Evolutionary conservation across 2,113 vertebrate species (phyloP).

Genomic region (Suricata suricatta): DNA sequence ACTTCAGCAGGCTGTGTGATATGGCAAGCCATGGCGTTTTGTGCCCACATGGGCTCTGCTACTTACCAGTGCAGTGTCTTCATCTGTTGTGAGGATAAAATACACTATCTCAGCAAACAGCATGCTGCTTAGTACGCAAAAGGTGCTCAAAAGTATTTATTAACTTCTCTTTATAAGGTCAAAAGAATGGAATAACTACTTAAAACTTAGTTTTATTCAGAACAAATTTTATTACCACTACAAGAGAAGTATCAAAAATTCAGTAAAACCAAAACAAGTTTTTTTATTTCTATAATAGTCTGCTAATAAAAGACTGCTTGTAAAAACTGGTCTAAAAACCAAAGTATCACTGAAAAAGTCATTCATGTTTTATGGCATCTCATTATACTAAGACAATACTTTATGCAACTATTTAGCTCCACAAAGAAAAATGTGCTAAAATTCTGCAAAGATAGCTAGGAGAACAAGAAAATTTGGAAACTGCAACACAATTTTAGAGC

Average conservation of each 20-base stretch:
- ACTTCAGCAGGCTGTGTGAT: not conserved
- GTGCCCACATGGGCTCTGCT: not conserved
- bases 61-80: not conserved
- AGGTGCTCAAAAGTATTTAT: slow-evolving; percentile 32
- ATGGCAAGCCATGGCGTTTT: not conserved
- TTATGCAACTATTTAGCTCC: not conserved
- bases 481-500: not conserved
- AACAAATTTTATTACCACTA: slow-evolving; percentile 34
- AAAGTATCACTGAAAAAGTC: not conserved
- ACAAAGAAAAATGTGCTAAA: not conserved
- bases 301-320: not conserved
- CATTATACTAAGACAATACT: not conserved
- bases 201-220: slow-evolving; percentile 12
- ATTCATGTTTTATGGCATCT: slow-evolving; percentile 4
- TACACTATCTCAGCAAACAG: not conserved
- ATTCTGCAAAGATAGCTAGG: not conserved
- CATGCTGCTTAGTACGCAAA: not conserved
- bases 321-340: not conserved
- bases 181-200: slow-evolving; percentile 16
- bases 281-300: not conserved
- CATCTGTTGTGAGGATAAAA: slow-evolving; percentile 3
- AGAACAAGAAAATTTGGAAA: slow-evolving; percentile 24
- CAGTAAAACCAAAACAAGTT: slow-evolving; percentile 20
- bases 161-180: slow-evolving; percentile 9
- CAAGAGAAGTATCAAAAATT: slow-evolving; percentile 5